Evolutionary conservation across 2,797 vertebrate species (phyloP).

Genomic region (Carapus acus): DNA sequence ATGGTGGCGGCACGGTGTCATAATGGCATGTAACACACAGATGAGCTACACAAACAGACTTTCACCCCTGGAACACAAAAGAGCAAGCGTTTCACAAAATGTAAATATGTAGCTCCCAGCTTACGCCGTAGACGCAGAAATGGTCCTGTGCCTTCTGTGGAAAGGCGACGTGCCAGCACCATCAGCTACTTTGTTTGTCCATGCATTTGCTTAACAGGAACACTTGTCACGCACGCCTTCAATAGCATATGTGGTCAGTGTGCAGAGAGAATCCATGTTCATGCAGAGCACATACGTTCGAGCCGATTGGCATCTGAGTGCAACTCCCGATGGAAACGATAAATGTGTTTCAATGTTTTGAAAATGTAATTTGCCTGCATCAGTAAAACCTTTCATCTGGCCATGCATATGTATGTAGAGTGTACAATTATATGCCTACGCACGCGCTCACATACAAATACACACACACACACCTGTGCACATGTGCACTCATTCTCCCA

Average conservation of each 20-base stretch:
- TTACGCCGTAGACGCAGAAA: too few relatives aligned
- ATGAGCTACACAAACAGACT: too few relatives aligned
- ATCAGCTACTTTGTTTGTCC: too few relatives aligned
- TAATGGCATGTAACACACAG: too few relatives aligned
- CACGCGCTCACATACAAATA: constrained; percentile 4
- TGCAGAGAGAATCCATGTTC: constrained; percentile 15
- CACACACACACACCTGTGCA: not conserved
- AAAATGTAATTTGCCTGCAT: constrained; percentile 45
- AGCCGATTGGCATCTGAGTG: constrained; percentile 18
- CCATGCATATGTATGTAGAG: constrained; percentile 14
- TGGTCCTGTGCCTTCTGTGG: too few relatives aligned
- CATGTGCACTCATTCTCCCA: constrained; percentile 16
- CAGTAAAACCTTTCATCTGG: constrained; percentile 53
- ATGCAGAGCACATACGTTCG: constrained; percentile 21
- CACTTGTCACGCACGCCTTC: not conserved
- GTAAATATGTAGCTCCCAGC: too few relatives aligned
- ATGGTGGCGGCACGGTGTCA: too few relatives aligned
- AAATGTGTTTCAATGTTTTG: constrained; percentile 38
- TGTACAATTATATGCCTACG: constrained; percentile 10
- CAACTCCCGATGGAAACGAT: constrained; percentile 22
- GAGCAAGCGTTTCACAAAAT: too few relatives aligned
- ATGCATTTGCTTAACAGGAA: constrained; percentile 5
- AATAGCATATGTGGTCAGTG: constrained; percentile 16
- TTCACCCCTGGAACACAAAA: too few relatives aligned
- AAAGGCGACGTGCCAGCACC: too few relatives aligned